Percentiles rank a stretch among this genome's conserved stretches.
Conservation (phyloP, 2,113 vertebrate species). For the Macaca fascicularis region T2T-MFA8v1.1 NC_088388.1:51802001-51802500, state of each 20-base stretch:
- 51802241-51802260: not conserved
- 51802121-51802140: not conserved
- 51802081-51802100: not conserved
- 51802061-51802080: not conserved
- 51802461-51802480: not conserved
- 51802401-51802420: not conserved
- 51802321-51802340: not conserved
- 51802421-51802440: not conserved
- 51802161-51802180: not conserved
- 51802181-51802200: no score
- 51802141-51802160: not conserved
- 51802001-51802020: not conserved
- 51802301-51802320: not conserved
- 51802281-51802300: not conserved
- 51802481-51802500: not conserved
- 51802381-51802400: not conserved
- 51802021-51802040: not conserved
- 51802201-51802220: not conserved
- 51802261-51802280: not conserved
- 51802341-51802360: not conserved
- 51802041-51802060: not conserved
- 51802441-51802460: not conserved
- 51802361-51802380: conserved; percentile 8
- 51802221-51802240: not conserved
- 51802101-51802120: not conserved